Evolutionary conservation across 92 coral and sea anemone genomes (phyloP), one percentile per base, ranked within the genome.

Genomic region (Phenganax stokvisi): DNA sequence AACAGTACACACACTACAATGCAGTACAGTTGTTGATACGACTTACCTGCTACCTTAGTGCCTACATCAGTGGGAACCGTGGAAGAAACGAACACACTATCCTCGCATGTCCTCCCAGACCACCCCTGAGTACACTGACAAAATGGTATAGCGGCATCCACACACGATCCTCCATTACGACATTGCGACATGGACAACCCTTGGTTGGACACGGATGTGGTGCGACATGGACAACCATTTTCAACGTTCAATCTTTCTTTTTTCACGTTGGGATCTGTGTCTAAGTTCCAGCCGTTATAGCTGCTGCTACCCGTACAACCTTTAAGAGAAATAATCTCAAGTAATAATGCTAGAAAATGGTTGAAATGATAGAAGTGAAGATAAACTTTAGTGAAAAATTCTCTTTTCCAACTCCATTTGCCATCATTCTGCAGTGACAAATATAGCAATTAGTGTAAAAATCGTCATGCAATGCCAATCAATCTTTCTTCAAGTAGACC

Each of bases 251-350:
- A 92, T 15, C 96, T 89, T 25, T 89, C 85, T 10, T 79, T 90
- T 55, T 84, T 89, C 63, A 96, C 85, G 44, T 79, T 79, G 12
- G 82, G 67, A 47, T 90, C 91, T 63, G 73, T 79, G 47, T 79
- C 83, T 69, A 96, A 78, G 70, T 92, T 87, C 7, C 87, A 83
- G 25, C 99, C 99, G 57, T 96, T 92, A 85, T 85, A 96, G 52
- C 85, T 85, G 57, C 88, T 89, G 55, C 91, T 76, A 75, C 96
- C 92, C 0, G 96, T 96, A 59, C 99, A 96, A 31, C 99, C 99
- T 96, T 0, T 6, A 25, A 66, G 47, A 1, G 47, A 37, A 37
- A 37, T 37, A 0, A 37, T 37, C 47, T 37, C 5, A 2, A 5
- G 47, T 37, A 37, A 5, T 37, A 37, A 2, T 1, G 5, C 47